Evolutionary conservation across 2,888 invertebrate genomes (phyloP).

Genomic region (Hedya salicella): DNA sequence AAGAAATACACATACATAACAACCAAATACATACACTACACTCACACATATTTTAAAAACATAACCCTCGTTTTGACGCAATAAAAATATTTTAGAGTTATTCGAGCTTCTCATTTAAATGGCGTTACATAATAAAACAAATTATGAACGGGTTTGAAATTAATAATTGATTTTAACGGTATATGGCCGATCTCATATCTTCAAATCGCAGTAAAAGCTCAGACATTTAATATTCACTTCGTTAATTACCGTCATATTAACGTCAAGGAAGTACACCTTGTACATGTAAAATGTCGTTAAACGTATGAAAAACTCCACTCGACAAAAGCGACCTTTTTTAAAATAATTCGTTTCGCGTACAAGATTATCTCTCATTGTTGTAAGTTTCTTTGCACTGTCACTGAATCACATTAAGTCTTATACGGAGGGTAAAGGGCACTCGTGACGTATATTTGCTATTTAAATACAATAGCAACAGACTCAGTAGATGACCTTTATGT

Average conservation of each 20-base stretch:
- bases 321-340: conserved; percentile 41
- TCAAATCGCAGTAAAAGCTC: not conserved
- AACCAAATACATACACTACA: no score
- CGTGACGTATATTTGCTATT: conserved; percentile 48
- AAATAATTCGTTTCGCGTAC: conserved; percentile 34
- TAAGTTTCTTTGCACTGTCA: conserved; percentile 46
- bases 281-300: conserved; percentile 16
- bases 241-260: conserved; percentile 33
- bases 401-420: conserved; percentile 47
- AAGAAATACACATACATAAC: no score
- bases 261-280: conserved; percentile 22
- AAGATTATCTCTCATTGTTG: conserved; percentile 41
- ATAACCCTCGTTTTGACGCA: no score
- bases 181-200: not conserved
- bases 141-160: not conserved
- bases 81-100: no score
- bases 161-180: not conserved
- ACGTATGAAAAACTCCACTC: conserved; percentile 10
- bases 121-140: no score
- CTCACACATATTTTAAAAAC: no score
- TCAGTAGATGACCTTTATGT: conserved; percentile 20
- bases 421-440: conserved; percentile 49
- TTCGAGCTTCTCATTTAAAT: no score
- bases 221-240: not conserved
- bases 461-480: conserved; percentile 48